Evolutionary conservation across 2,797 vertebrate genomes (phyloP).

Genomic region (Tenualosa ilisha): DNA sequence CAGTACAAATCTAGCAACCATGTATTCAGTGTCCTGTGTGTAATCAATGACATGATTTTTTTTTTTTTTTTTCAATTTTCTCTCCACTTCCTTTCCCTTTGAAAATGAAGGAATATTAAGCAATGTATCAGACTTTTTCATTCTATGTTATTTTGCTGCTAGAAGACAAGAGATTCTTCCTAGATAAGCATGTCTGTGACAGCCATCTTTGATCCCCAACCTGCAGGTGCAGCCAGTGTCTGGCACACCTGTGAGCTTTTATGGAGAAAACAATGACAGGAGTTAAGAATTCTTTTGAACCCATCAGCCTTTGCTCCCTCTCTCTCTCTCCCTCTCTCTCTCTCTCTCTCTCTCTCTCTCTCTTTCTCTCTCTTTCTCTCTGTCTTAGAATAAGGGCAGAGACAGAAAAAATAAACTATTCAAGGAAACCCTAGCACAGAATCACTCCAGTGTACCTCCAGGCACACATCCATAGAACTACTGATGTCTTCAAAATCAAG

Average conservation of each 20-base stretch:
- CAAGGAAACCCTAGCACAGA: background rate
- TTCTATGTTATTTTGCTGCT: conserved; percentile 48
- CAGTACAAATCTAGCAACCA: background rate
- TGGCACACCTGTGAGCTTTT: conserved; percentile 61
- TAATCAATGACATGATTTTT: conserved; percentile 8
- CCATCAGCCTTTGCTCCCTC: background rate
- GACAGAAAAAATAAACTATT: background rate
- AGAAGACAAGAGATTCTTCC: conserved; percentile 30
- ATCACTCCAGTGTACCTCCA: background rate
- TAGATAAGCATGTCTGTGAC: conserved; percentile 47
- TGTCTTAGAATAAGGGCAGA: background rate
- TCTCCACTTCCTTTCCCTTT: background rate
- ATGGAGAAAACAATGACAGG: conserved; percentile 52
- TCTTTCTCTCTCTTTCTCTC: too few species aligned
- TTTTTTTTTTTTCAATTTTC: background rate
- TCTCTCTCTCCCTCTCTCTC: background rate
- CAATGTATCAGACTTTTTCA: conserved; percentile 49
- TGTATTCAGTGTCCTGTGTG: background rate
- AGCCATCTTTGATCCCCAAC: conserved; percentile 65
- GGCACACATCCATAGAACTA: background rate
- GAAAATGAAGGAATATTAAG: background rate
- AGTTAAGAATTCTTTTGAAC: conserved; percentile 31
- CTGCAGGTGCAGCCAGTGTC: conserved; percentile 62
- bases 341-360: background rate
- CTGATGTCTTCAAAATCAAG: background rate